Evolutionary conservation across 2,113 vertebrate species (phyloP), one percentile per base, ranked within the genome.

Genomic region (Sander lucioperca): DNA sequence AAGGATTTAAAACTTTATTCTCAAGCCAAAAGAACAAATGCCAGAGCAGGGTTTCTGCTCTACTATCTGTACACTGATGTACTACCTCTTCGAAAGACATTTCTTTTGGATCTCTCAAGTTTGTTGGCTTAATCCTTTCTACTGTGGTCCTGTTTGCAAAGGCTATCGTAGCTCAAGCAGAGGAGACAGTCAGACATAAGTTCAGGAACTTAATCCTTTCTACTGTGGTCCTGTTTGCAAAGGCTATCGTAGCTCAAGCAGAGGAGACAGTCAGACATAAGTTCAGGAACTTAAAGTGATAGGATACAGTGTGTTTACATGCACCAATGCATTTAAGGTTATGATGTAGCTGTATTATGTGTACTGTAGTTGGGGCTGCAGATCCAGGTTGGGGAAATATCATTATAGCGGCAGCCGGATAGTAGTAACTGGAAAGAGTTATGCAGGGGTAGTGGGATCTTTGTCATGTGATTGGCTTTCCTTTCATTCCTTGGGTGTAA

Each of bases 1-100:
- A 14, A 56, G 54, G 51, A 68, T 67, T 57, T 68, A 68, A 68
- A 63, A 14, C 78, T 18, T 36, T 58, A n/a, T 53, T 71, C 33
- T 76, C 4, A 15, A 43, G 73, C 72, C 61, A 72, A 70, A 33
- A 23, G n/a, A 54, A 58, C 19, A 61, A 57, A 64, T 1, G 3
- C 27, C 39, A 39, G 56, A 75, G 56, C 69, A 11, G n/a, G 39
- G 59, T 71, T 58, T 59, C 12, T 43, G 39, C 48, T 25, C n/a
- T 1, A 11, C 45, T 8, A 0, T 39, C 48, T 61, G 47, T 30
- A 43, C 7, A 14, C 15, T 43, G 10, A 43, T 43, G 7, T 43
- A 14, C 30, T 2, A 16, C 27, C 18, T 63, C 53, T 74, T 61
- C 47, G 54, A 69, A 7, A 14, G n/a, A 72, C 9, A 1, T 6